These are phyloP conservation scores for Hydrotaea diabolus DNA, from an alignment of 2,888 invertebrate species.

Conservation along the genomic window DNA sequence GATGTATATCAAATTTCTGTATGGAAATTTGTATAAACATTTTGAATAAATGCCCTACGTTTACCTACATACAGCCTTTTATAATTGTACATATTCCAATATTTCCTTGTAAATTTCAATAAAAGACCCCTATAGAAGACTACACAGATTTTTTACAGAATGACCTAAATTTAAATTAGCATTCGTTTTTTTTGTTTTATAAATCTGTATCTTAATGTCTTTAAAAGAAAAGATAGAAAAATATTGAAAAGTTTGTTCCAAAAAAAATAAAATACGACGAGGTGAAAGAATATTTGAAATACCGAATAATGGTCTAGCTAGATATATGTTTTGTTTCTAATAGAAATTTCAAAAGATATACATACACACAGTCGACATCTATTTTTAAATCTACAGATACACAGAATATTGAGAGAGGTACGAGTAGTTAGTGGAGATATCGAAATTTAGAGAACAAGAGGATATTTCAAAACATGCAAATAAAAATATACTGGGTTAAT, in stretches of 20 bases:
- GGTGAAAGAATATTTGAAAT: constrained; percentile 30
- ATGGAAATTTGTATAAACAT: constrained; percentile 17
- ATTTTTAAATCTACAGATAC: constrained; percentile 22
- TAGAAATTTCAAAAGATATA: constrained; percentile 34
- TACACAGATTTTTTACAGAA: neutral
- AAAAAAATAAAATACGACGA: neutral
- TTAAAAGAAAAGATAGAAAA: constrained; percentile 31
- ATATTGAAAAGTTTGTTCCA: constrained; percentile 17
- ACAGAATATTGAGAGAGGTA: constrained; percentile 26
- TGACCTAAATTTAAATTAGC: constrained; percentile 31
- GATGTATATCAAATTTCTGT: constrained; percentile 25
- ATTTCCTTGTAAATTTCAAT: constrained; percentile 9
- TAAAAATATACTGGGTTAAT: constrained; percentile 14
- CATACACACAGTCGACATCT: constrained; percentile 33
- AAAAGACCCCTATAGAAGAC: neutral
- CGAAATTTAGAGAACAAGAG: constrained; percentile 27
- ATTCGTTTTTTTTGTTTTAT: neutral
- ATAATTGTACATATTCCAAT: neutral
- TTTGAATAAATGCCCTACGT: constrained; percentile 3
- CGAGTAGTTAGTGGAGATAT: neutral
- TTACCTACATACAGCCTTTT: neutral
- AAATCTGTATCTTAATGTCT: neutral
- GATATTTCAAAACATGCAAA: constrained; percentile 16
- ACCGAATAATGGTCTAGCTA: constrained; percentile 15
- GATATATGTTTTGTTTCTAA: constrained; percentile 7